Evolutionary conservation across 2,113 vertebrate species (phyloP), one percentile per base, ranked within the genome.

Genomic region (Urocitellus parryii): DNA sequence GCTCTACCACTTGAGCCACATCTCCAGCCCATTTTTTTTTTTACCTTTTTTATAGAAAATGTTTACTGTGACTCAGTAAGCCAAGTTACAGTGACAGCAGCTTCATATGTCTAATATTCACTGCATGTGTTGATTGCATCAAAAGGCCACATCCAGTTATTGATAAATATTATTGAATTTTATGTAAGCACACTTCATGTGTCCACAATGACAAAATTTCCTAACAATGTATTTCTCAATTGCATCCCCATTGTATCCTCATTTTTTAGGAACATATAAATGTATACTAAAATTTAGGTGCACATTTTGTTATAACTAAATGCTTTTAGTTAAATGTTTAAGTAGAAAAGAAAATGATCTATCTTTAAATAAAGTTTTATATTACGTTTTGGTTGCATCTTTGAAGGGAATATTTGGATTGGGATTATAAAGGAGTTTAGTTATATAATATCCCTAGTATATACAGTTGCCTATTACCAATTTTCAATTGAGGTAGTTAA

Each of bases 401-500:
- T 78, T 95, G 6, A 24, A 61, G 51, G 58, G 8, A 73, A 48
- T 74, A 56, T 70, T 81, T 94, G 3, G 0, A 12, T 73, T 68
- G 70, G 68, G 8, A 24, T 76, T 95, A 67, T 12, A 80, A 86
- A 91, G 18, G 10, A 72, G n/a, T 73, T 25, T 91, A 81, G 9
- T 81, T 61, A 90, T 92, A 73, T 95, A 94, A 87, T 77, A 22
- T 93, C 74, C 34, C 29, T 48, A 24, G 8, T 51, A 5, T 67
- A 12, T 45, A 45, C 27, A 81, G 10, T 42, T 90, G 34, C 27
- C 27, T 77, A n/a, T 84, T 91, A 48, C 18, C 61, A 14, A 93
- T 86, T 93, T 97, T 42, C 27, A 89, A 39, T 80, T 88, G 37
- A 68, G 32, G 18, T 48, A 63, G 51, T 92, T 95, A 95, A 96